phyloP scores from a whole-genome alignment of 2,888 invertebrate genomes.

The Choristoneura rosaceana region DNA sequence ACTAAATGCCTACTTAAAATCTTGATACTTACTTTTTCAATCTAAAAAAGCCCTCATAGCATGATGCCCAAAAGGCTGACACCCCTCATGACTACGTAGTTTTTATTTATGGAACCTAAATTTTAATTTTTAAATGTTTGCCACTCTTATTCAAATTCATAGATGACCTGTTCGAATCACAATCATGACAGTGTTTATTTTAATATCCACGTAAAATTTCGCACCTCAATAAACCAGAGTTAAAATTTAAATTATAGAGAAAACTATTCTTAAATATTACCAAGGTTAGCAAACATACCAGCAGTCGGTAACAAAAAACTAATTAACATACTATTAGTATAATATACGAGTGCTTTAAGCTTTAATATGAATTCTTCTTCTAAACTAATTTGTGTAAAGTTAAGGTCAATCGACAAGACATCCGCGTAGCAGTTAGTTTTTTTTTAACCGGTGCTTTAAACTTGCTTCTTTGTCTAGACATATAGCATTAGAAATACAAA shows the following conservation, averaged over 20 bases:
- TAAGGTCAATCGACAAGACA: conserved; percentile 28
- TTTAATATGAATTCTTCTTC: conserved; percentile 16
- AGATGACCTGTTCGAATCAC: not conserved
- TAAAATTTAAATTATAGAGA: conserved; percentile 13
- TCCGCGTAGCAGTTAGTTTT: conserved; percentile 15
- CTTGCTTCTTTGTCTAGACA: not conserved
- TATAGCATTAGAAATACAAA: not conserved
- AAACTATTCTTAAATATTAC: conserved; percentile 25
- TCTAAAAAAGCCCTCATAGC: too few relatives aligned
- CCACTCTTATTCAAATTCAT: too few relatives aligned
- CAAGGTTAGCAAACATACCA: conserved; percentile 26
- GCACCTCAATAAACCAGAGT: conserved; percentile 18
- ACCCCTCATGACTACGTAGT: too few relatives aligned
- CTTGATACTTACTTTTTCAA: too few relatives aligned
- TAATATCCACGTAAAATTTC: not conserved
- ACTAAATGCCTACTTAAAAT: too few relatives aligned
- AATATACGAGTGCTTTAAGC: conserved; percentile 24
- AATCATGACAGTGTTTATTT: conserved; percentile 5
- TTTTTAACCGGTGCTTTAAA: not conserved
- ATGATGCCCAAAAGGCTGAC: too few relatives aligned
- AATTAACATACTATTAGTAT: conserved; percentile 29
- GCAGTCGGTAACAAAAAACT: conserved; percentile 19
- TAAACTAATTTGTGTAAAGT: conserved; percentile 23
- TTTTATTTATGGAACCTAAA: too few relatives aligned
- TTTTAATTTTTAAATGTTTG: too few relatives aligned